Conservation (phyloP, 2,113 vertebrate species). For the Psilopsiagon aurifrons region DNA sequence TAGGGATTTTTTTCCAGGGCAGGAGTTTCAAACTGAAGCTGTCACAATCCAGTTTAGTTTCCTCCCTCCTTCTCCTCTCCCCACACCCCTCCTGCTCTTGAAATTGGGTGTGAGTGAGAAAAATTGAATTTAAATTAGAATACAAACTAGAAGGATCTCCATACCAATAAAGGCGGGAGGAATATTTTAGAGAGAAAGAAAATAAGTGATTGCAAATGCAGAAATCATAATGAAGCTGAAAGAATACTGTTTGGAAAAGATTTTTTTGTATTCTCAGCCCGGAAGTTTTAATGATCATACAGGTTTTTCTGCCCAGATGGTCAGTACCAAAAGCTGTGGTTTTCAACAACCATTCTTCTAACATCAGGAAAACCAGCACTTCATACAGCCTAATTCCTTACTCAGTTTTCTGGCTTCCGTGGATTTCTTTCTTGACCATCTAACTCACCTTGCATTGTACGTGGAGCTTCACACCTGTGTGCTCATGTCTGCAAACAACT, state of each 20-base stretch:
- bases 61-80: neutral
- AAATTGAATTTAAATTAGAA: neutral
- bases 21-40: neutral
- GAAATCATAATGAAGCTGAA: neutral
- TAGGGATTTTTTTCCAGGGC: neutral
- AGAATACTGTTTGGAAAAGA: neutral
- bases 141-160: neutral
- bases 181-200: neutral
- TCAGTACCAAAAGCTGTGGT: neutral
- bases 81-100: fast-evolving
- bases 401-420: neutral
- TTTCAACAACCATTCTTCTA: neutral
- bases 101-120: neutral
- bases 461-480: neutral
- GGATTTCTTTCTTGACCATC: neutral
- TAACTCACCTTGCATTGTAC: neutral
- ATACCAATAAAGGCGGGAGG: neutral
- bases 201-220: neutral
- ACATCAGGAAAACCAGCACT: neutral
- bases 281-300: neutral
- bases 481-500: neutral
- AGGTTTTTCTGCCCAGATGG: neutral
- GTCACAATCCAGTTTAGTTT: neutral
- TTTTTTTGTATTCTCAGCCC: neutral
- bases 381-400: neutral